phyloP scores from a whole-genome alignment of 2,113 vertebrate species.

The Podocnemis expansa region DNA sequence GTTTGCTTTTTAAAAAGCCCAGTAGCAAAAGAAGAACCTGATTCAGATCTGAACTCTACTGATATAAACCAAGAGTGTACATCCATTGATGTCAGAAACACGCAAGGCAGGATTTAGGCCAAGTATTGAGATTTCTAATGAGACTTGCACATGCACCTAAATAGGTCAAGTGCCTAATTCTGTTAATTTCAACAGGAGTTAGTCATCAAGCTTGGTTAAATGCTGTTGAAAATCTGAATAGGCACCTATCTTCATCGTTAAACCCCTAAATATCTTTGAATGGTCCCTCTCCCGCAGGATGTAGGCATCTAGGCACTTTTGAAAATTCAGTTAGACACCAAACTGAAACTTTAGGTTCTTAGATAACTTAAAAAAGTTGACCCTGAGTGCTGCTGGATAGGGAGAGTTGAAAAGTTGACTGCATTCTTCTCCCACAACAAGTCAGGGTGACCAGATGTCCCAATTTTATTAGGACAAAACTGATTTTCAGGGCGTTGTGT shows the following conservation, averaged over 20 bases:
- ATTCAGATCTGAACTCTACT: not conserved
- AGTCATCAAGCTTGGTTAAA: not conserved
- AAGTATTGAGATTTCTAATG: not conserved
- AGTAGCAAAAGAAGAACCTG: not conserved
- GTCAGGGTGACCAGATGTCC: no score
- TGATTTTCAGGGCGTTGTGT: no score
- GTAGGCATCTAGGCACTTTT: not conserved
- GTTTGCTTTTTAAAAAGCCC: not conserved
- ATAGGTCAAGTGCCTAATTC: not conserved
- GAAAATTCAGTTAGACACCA: not conserved
- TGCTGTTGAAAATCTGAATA: not conserved
- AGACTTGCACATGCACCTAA: not conserved
- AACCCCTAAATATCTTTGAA: not conserved
- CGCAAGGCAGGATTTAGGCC: not conserved
- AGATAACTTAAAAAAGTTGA: not conserved
- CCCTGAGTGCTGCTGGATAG: not conserved
- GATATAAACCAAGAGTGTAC: not conserved
- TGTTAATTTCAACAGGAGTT: not conserved
- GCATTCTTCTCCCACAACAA: not conserved
- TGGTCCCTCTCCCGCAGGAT: not conserved
- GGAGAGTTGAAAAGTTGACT: not conserved
- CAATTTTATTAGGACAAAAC: no score
- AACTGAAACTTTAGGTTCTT: not conserved
- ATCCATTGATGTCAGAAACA: not conserved
- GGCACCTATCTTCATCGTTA: not conserved